A percentile compares a stretch with the other conserved stretches of the same genome.
phyloP scores from a whole-genome alignment of 2,888 invertebrate species.

The Eurois occulta region DNA sequence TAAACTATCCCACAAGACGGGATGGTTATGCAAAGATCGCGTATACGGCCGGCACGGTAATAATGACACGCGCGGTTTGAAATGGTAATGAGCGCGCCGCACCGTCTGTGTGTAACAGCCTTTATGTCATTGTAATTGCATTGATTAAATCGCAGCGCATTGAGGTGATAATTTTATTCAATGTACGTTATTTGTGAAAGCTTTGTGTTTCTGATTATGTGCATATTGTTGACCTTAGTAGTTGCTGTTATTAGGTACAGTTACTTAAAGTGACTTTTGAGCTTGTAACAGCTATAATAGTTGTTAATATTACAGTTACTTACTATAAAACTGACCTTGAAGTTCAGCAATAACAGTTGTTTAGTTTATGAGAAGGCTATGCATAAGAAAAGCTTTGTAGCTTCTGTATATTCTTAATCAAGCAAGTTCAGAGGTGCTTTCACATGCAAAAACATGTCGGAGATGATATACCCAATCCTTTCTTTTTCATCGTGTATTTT shows the following conservation, averaged over 20 bases:
- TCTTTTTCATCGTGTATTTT: background rate
- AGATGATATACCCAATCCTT: background rate
- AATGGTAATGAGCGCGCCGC: conserved; percentile 66
- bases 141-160: conserved; percentile 58
- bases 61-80: conserved; percentile 70
- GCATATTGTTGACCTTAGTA: conserved; percentile 25
- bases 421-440: background rate
- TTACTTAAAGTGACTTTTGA: conserved; percentile 2
- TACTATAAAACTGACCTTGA: background rate
- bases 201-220: conserved; percentile 16
- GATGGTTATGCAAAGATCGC: conserved; percentile 70
- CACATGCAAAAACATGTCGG: background rate
- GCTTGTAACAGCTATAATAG: background rate
- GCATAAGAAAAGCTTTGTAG: background rate
- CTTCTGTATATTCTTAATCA: background rate
- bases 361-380: background rate
- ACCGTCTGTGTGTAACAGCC: conserved; percentile 63
- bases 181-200: conserved; percentile 48
- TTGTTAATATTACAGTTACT: background rate
- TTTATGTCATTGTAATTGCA: conserved; percentile 64
- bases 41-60: conserved; percentile 63
- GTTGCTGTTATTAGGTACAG: conserved; percentile 1
- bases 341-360: background rate
- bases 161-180: conserved; percentile 60
- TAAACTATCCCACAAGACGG: conserved; percentile 82